Evolutionary conservation across 2,888 invertebrate genomes (phyloP).

Genomic region (Ernsta delagoae): DNA sequence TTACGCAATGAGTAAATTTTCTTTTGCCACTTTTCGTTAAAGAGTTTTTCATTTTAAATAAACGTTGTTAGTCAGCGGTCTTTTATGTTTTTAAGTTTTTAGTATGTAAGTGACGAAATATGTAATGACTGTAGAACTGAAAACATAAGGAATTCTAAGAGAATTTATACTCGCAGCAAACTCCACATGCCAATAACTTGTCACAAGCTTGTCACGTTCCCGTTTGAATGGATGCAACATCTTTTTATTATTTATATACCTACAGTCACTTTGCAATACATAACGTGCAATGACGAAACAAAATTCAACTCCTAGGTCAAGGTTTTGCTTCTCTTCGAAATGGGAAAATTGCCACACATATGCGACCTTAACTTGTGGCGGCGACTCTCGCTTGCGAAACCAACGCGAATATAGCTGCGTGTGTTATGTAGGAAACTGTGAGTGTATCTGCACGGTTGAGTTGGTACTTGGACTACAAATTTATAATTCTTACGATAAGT

Average conservation of each 20-base stretch:
- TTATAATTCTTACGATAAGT: not conserved
- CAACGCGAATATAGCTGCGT: slow-evolving; percentile 55
- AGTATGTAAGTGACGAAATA: too few species aligned
- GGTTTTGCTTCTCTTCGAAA: slow-evolving; percentile 81
- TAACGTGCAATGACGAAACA: slow-evolving; percentile 71
- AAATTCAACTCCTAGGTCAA: slow-evolving; percentile 82
- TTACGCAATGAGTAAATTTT: not conserved
- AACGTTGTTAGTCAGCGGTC: too few species aligned
- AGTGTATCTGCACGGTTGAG: slow-evolving; percentile 40
- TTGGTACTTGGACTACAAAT: not conserved
- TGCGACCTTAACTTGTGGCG: slow-evolving; percentile 77
- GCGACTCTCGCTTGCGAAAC: slow-evolving; percentile 58
- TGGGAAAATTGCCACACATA: slow-evolving; percentile 82
- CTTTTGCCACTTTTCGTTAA: too few species aligned
- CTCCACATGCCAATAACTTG: too few species aligned
- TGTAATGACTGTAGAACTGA: too few species aligned
- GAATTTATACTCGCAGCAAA: too few species aligned
- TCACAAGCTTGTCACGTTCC: not conserved
- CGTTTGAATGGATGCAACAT: not conserved
- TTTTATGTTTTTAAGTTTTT: too few species aligned
- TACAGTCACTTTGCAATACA: slow-evolving; percentile 53
- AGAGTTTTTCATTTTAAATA: too few species aligned
- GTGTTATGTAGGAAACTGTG: slow-evolving; percentile 41
- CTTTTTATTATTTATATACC: slow-evolving; percentile 27
- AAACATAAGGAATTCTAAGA: too few species aligned